Evolutionary conservation across 2,888 invertebrate species (phyloP).

Genomic region (Sarcophaga rosellei): DNA sequence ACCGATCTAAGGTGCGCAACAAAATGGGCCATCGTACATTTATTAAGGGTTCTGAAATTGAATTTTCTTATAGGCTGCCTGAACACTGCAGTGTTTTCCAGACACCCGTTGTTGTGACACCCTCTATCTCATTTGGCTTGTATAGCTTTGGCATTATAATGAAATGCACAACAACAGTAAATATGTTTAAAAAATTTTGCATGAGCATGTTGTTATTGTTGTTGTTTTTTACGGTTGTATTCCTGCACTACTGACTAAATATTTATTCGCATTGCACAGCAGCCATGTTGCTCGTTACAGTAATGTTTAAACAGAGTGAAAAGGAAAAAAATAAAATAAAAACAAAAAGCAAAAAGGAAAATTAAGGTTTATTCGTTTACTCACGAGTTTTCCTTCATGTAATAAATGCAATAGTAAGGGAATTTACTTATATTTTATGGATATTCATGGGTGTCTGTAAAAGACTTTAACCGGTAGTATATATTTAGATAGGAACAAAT

Average conservation of each 20-base stretch:
- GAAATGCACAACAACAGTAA: slow-evolving; percentile 46
- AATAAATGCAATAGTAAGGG: neutral
- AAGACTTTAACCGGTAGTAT: too few relatives aligned
- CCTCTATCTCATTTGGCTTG: too few relatives aligned
- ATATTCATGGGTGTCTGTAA: slow-evolving; percentile 4
- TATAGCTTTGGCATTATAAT: slow-evolving; percentile 37
- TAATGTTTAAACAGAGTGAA: slow-evolving; percentile 12
- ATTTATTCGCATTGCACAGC: slow-evolving; percentile 11
- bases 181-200: slow-evolving; percentile 39
- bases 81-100: too few relatives aligned
- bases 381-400: neutral
- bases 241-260: slow-evolving; percentile 1
- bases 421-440: neutral
- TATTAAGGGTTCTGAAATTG: too few relatives aligned
- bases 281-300: slow-evolving; percentile 17
- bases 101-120: too few relatives aligned
- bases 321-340: neutral
- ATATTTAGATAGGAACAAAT: too few relatives aligned
- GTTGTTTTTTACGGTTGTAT: neutral
- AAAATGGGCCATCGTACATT: too few relatives aligned
- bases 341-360: slow-evolving; percentile 18
- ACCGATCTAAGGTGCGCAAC: too few relatives aligned
- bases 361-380: slow-evolving; percentile 25
- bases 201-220: slow-evolving; percentile 18
- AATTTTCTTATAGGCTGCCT: too few relatives aligned